These are phyloP conservation scores for Dendrolimus punctatus DNA, from an alignment of 1,140 invertebrate species.

Conservation along the genomic window DNA sequence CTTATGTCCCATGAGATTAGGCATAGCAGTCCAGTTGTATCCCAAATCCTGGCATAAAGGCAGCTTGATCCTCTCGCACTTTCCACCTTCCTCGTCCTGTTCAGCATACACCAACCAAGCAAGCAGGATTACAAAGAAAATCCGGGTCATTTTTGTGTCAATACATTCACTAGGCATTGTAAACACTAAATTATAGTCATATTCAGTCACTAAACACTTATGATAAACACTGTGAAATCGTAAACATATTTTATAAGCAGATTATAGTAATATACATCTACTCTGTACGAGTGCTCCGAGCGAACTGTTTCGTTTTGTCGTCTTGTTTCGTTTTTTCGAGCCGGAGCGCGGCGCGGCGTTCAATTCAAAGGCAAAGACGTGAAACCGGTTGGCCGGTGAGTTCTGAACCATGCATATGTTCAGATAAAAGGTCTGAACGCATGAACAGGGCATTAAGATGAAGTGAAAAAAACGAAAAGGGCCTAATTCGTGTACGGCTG, in stretches of 20 bases:
- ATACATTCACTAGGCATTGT: conserved; percentile 22
- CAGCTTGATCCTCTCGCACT: conserved; percentile 87
- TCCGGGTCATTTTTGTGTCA: conserved; percentile 42
- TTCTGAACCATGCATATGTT: conserved; percentile 54
- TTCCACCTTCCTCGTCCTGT: conserved; percentile 60
- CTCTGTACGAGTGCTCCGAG: conserved; percentile 19
- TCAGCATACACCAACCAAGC: conserved; percentile 45
- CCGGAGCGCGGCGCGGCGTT: conserved; percentile 36
- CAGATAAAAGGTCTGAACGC: conserved; percentile 59
- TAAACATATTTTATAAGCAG: conserved; percentile 26
- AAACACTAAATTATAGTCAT: conserved; percentile 37
- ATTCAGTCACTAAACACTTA: conserved; percentile 49
- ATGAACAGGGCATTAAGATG: conserved; percentile 60
- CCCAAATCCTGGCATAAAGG: conserved; percentile 86
- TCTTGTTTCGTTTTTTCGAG: neutral
- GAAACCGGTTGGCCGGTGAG: conserved; percentile 59
- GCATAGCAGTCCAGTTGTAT: conserved; percentile 92
- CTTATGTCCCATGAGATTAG: conserved; percentile 85
- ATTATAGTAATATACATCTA: conserved; percentile 18
- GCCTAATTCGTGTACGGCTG: conserved; percentile 62
- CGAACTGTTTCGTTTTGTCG: conserved; percentile 36
- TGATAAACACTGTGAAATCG: conserved; percentile 34
- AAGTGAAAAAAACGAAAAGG: conserved; percentile 45
- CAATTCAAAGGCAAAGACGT: conserved; percentile 50
- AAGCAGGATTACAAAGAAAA: conserved; percentile 44